phyloP scores from a whole-genome alignment of 2,797 vertebrate species.

The Gouania willdenowi region DNA sequence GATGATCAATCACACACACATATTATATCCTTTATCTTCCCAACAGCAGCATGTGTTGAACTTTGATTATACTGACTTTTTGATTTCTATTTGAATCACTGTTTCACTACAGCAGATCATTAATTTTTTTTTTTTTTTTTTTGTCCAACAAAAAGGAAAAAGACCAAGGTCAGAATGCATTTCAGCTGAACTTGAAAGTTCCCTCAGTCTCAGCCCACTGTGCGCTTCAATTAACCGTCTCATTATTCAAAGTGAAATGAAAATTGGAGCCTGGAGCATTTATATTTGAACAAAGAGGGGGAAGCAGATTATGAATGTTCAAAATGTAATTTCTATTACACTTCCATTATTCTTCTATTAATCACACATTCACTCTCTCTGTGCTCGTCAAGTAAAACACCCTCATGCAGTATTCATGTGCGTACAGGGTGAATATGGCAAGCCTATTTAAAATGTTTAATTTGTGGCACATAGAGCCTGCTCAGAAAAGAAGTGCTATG shows the following conservation, averaged over 20 bases:
- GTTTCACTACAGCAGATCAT: constrained; percentile 60
- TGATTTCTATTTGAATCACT: constrained; percentile 69
- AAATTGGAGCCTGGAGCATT: constrained; percentile 74
- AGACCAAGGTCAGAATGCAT: constrained; percentile 65
- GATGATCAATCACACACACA: constrained; percentile 50
- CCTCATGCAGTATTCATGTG: constrained; percentile 77
- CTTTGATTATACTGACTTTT: constrained; percentile 58
- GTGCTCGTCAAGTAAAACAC: constrained; percentile 68
- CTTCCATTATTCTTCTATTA: constrained; percentile 80
- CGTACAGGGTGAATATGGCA: constrained; percentile 50
- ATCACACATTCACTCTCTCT: constrained; percentile 76
- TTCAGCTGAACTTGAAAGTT: constrained; percentile 61
- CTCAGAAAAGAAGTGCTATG: constrained; percentile 27
- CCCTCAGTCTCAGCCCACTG: constrained; percentile 45
- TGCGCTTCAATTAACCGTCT: constrained; percentile 70
- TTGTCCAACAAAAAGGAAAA: constrained; percentile 16
- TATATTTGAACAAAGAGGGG: constrained; percentile 78
- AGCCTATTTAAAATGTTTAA: constrained; percentile 70
- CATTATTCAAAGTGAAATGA: constrained; percentile 75
- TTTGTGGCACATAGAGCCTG: constrained; percentile 52
- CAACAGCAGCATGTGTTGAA: constrained; percentile 40
- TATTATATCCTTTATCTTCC: constrained; percentile 42
- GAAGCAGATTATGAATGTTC: constrained; percentile 77
- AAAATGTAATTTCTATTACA: constrained; percentile 81
- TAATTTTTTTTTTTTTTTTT: too few species aligned